Conservation (phyloP, 2,888 invertebrate genomes). For the Cynaeus angustus region DNA sequence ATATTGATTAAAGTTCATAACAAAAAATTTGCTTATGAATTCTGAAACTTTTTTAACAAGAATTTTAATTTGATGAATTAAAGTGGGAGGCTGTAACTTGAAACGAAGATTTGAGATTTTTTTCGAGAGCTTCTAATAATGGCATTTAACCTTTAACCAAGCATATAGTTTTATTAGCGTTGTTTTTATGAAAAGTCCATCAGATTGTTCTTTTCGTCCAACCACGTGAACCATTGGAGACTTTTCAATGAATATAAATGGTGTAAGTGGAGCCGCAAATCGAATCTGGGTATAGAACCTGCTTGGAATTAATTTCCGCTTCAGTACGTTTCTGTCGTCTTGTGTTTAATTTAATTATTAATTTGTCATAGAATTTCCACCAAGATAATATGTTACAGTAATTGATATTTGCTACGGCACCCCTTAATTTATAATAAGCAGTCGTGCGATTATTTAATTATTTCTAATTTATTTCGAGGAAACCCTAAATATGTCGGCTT, state of each 20-base stretch:
- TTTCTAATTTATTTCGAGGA: too few relatives aligned
- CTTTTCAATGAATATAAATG: conserved; percentile 38
- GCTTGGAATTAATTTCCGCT: conserved; percentile 42
- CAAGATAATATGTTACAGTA: not conserved
- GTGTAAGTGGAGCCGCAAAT: conserved; percentile 30
- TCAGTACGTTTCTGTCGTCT: conserved; percentile 23
- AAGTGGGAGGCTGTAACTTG: too few relatives aligned
- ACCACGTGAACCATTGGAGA: conserved; percentile 25
- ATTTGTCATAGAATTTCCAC: conserved; percentile 10
- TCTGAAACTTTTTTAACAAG: too few relatives aligned
- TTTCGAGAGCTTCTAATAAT: too few relatives aligned
- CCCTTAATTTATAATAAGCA: not conserved
- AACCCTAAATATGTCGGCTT: too few relatives aligned
- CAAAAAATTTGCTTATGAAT: too few relatives aligned
- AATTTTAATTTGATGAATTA: too few relatives aligned
- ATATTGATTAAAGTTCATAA: too few relatives aligned
- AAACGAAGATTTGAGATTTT: too few relatives aligned
- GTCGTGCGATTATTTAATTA: too few relatives aligned
- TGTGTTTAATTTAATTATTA: conserved; percentile 39
- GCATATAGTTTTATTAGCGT: too few relatives aligned
- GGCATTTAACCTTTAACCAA: too few relatives aligned
- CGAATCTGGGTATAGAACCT: conserved; percentile 32
- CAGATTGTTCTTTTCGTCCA: conserved; percentile 11
- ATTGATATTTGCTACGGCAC: conserved; percentile 18
- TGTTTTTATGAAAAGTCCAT: conserved; percentile 1